Base-by-base conservation (phyloP, 2,888 invertebrate genomes). In the Sipha maydis region DNA sequence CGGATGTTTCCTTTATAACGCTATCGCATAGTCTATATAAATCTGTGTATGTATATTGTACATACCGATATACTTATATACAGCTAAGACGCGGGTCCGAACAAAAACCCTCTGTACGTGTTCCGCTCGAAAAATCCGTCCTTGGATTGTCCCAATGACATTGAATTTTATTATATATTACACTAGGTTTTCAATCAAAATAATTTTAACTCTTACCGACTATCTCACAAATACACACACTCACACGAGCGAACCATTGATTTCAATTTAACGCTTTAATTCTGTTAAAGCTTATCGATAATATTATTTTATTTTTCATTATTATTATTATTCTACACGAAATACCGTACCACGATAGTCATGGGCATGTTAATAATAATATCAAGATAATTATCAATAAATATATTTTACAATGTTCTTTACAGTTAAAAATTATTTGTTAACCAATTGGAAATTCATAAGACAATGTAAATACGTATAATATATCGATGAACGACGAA, bases 211-310 rank as follows among this genome's bases (percentile, higher is more conserved):
- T 77, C 77, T 31, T 78, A 69, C 28, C 69, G 69, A 69, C 69
- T n/a, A 69, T 69, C 71, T 28, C 54, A 85, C 71, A 73, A 73
- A 38, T 56, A 73, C 71, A 54, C 85, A 54, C n/a, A 1, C n/a
- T 21, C 61, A 61, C 25, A 61, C 61, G 75, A 41, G 73, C 75
- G 8, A 80, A 31, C 75, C 86, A 67, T 88, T 88, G 86, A 75
- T 80, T 88, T 88, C 80, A 61, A 88, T 88, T 88, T 88, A 88
- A 88, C 86, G 86, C 86, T 88, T 73, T 82, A 67, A 88, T 88
- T 82, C n/a, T 3, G 80, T 88, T 80, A 88, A 86, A 88, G 75
- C 86, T 41, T 88, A 41, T 80, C 86, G 73, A 28, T 48, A 31
- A 48, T 8, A 2, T 85, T 28, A 31, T 77, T 67, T 31, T 85